Evolutionary conservation across 2,113 vertebrate genomes (phyloP), one percentile per base, ranked within the genome.

Genomic region (Salvelinus sp.): DNA sequence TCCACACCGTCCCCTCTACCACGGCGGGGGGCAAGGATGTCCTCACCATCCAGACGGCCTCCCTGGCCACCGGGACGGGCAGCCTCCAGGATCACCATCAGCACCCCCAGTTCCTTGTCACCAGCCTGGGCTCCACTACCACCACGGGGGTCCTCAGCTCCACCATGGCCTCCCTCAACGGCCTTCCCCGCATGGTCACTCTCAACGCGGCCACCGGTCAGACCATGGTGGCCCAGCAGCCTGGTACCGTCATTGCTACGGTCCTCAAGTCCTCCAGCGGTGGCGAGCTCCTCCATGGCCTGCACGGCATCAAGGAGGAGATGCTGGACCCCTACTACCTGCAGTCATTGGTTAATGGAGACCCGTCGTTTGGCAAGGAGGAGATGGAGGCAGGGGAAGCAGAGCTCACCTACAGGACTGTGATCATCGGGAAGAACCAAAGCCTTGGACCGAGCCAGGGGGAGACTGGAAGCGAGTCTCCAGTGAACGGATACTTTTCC

Each of bases 231-330:
- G 88, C 86, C 3, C 93, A 89, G 88, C 94, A 88, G 77, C 93
- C 94, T 0, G 94, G 95, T 82, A 95, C 94, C 3, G 94, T 96
- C 72, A 95, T 96, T 14, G 95, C 95, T 78, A 95, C 95, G 0
- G 93, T 96, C 85, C 94, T 95, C 30, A 95, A 95, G 84, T 92
- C 94, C 73, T 54, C 50, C 50, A 54, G 50, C 14, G 50, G 50
- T 18, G 85, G 91, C 0, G 86, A 94, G 50, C 16, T 54, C 76
- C 50, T 93, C 33, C 86, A 90, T 0, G 88, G 90, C 76, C 85
- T 95, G 66, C 91, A 93, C 69, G 88, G 50, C 50, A 54, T 94
- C 67, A 95, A 95, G 82, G 94, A 95, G 78, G 94, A 94, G 78
- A 83, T 94, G 20, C 86, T 94, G 76, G 94, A 95, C 86, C 81